phyloP scores from a whole-genome alignment of 2,888 invertebrate species.

The Nemoura dubitans region DNA sequence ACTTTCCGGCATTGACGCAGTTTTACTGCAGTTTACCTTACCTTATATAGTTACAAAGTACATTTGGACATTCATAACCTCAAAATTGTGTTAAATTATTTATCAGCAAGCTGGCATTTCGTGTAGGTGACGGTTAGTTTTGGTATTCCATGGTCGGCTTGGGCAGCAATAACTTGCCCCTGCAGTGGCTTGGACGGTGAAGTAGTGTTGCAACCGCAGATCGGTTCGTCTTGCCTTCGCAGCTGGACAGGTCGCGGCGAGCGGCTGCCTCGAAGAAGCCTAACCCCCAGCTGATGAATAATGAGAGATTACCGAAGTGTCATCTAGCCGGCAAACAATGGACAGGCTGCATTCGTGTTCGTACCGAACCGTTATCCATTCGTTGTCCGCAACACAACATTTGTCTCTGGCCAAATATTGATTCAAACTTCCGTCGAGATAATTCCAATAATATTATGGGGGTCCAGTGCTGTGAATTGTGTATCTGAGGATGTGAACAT shows the following conservation, averaged over 20 bases:
- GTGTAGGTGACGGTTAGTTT: neutral
- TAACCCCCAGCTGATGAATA: neutral
- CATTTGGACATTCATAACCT: slow-evolving; percentile 12
- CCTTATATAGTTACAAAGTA: neutral
- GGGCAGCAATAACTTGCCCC: neutral
- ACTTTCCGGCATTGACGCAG: neutral
- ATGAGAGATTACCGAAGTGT: neutral
- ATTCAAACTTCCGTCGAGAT: neutral
- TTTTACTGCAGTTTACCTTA: neutral
- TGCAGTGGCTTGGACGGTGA: neutral
- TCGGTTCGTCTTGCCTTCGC: neutral
- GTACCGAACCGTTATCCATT: neutral
- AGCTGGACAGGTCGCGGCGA: neutral
- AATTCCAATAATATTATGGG: neutral
- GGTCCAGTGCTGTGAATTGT: neutral
- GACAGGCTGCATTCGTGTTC: neutral
- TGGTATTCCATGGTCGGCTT: neutral
- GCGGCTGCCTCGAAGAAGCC: neutral
- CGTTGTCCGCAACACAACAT: neutral
- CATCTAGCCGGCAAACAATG: neutral
- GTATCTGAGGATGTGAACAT: neutral
- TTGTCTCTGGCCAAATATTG: neutral
- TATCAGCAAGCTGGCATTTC: neutral
- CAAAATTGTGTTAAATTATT: neutral
- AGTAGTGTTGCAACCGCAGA: neutral